Evolutionary conservation across 1,140 invertebrate species (phyloP), one percentile per base, ranked within the genome.

Genomic region (Drosophila murphyi): DNA sequence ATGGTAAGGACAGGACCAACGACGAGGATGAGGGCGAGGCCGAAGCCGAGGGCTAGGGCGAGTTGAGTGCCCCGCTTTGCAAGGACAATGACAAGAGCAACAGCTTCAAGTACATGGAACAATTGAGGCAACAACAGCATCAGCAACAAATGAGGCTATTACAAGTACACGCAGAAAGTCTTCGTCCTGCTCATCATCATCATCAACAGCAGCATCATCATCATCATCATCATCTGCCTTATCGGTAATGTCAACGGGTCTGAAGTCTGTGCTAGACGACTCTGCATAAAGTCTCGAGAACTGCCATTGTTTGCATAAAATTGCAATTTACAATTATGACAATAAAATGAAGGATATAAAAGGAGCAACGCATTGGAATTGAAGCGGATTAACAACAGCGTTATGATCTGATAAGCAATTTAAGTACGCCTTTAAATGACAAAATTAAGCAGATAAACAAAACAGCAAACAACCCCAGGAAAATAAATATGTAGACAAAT

Each of bases 241-340:
- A 87, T 87, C 82, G 73, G 70, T 55, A 62, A 80, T 83, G 82
- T 80, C 81, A 85, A 86, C 76, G 67, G 63, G 69, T 68, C 63
- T 70, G 47, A 56, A 29, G 28, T 1, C 20, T 20, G 20, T 20
- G 1, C 20, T 20, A 20, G 55, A n/a, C 31, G 2, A 20, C 37
- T 39, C 37, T 47, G 56, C 45, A 48, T 63, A 39, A 32, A 52
- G 62, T 64, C 62, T 64, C 61, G 56, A 60, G 65, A 61, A 37
- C 28, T 45, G 20, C 55, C 78, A 78, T 90, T 90, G 88, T 90
- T 91, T 91, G 89, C 89, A 91, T 91, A 91, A 91, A 91, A 91
- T 90, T 90, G 89, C 89, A 91, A 91, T 91, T 91, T 91, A 91
- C 80, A 91, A 89, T 89, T 89, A 89, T 89, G 85, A 89, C 75